Conservation (phyloP, 2,797 vertebrate species). For the Etheostoma nigrum region DNA sequence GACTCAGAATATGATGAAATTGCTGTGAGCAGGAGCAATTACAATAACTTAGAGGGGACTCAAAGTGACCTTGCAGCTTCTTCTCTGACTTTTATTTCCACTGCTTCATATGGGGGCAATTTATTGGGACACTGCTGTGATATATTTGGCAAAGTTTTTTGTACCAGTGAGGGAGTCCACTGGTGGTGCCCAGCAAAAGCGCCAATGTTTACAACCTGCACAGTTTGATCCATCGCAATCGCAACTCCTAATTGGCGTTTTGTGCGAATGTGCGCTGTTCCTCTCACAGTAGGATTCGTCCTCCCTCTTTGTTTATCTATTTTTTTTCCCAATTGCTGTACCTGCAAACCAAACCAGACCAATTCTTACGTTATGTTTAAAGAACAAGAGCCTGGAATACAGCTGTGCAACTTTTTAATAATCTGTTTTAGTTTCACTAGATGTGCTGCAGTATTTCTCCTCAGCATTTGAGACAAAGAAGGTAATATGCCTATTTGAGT, state of each 20-base stretch:
- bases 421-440: not conserved
- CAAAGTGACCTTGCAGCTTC: not conserved
- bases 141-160: not conserved
- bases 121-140: not conserved
- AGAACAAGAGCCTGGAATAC: not conserved
- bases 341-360: not conserved
- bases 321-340: not conserved
- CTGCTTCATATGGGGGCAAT: not conserved
- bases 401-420: not conserved
- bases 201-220: not conserved
- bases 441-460: not conserved
- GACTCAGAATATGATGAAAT: not conserved
- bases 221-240: not conserved
- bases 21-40: not conserved
- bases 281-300: not conserved
- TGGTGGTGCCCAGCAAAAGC: not conserved
- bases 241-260: not conserved
- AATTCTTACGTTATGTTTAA: not conserved
- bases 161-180: not conserved
- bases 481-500: not conserved
- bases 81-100: not conserved
- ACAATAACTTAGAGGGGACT: not conserved
- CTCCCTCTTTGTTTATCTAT: not conserved
- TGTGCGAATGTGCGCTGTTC: not conserved
- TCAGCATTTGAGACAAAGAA: not conserved